Evolutionary conservation across 2,797 vertebrate species (phyloP).

Genomic region (Molossus molossus): DNA sequence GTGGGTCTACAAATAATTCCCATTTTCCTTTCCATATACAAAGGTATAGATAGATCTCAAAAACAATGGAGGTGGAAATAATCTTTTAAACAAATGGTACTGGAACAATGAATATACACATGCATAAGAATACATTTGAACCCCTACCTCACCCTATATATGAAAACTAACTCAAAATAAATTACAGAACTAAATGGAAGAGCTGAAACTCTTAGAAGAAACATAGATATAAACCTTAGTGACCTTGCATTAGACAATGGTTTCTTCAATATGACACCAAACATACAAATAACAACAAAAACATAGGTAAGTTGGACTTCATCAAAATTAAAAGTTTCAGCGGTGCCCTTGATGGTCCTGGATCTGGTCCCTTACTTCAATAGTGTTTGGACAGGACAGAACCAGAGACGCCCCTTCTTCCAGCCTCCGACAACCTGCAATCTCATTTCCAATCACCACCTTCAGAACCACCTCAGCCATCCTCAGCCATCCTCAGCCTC

Average conservation of each 20-base stretch:
- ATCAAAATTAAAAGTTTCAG: neutral
- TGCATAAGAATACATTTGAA: neutral
- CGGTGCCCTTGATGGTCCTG: no score
- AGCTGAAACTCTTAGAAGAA: constrained; percentile 19
- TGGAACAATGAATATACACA: neutral
- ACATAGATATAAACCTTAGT: neutral
- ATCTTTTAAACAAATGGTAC: constrained; percentile 2
- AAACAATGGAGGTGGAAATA: neutral
- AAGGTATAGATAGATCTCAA: neutral
- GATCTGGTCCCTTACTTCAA: no score
- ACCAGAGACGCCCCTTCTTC: no score
- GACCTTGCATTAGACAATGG: neutral
- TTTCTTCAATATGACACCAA: neutral
- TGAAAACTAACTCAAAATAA: constrained; percentile 61
- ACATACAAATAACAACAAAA: neutral
- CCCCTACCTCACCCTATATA: neutral
- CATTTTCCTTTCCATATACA: constrained; percentile 12
- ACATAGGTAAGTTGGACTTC: neutral
- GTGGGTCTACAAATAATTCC: constrained; percentile 10
- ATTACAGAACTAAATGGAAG: constrained; percentile 42
- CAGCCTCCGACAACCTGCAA: no score
- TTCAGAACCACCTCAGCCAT: no score
- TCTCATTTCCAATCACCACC: no score
- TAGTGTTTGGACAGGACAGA: no score
- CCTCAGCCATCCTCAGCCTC: no score